Evolutionary conservation across 2,797 vertebrate genomes (phyloP).

Genomic region (Florisuga fusca): DNA sequence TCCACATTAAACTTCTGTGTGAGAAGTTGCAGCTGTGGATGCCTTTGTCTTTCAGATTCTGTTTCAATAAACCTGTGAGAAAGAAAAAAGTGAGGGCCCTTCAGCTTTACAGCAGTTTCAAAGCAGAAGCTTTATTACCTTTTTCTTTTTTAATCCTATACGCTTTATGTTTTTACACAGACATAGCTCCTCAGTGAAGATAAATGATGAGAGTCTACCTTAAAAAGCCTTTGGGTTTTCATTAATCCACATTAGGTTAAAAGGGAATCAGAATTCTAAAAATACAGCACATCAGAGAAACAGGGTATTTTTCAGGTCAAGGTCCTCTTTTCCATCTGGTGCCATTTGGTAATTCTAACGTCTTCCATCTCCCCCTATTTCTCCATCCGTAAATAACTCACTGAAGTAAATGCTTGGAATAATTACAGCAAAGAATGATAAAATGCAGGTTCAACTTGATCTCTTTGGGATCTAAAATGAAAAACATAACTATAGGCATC

Average conservation of each 20-base stretch:
- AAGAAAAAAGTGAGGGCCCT: slow-evolving; percentile 49
- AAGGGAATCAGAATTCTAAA: slow-evolving; percentile 69
- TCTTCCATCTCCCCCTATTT: slow-evolving; percentile 61
- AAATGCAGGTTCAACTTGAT: slow-evolving; percentile 59
- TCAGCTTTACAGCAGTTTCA: slow-evolving; percentile 64
- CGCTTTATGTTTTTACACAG: slow-evolving; percentile 50
- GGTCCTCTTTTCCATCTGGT: slow-evolving; percentile 56
- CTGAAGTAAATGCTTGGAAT: slow-evolving; percentile 63
- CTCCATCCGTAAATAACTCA: slow-evolving; percentile 65
- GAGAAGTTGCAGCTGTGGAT: slow-evolving; percentile 65
- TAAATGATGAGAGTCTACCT: slow-evolving; percentile 62
- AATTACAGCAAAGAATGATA: slow-evolving; percentile 62
- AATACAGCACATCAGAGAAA: slow-evolving; percentile 67
- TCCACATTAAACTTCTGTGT: slow-evolving; percentile 48
- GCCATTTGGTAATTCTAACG: slow-evolving; percentile 54
- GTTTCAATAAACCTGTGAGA: slow-evolving; percentile 63
- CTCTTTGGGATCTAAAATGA: slow-evolving; percentile 53
- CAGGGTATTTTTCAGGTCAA: slow-evolving; percentile 65
- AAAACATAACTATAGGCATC: slow-evolving; percentile 23
- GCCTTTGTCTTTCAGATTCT: slow-evolving; percentile 32
- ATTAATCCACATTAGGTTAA: slow-evolving; percentile 64
- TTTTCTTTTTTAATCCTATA: slow-evolving; percentile 29
- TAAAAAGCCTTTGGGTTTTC: slow-evolving; percentile 67
- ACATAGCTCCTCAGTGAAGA: slow-evolving; percentile 51
- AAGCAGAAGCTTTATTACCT: slow-evolving; percentile 67